Conservation (phyloP, 2,888 invertebrate species). For the Oxycera nigricornis region DNA sequence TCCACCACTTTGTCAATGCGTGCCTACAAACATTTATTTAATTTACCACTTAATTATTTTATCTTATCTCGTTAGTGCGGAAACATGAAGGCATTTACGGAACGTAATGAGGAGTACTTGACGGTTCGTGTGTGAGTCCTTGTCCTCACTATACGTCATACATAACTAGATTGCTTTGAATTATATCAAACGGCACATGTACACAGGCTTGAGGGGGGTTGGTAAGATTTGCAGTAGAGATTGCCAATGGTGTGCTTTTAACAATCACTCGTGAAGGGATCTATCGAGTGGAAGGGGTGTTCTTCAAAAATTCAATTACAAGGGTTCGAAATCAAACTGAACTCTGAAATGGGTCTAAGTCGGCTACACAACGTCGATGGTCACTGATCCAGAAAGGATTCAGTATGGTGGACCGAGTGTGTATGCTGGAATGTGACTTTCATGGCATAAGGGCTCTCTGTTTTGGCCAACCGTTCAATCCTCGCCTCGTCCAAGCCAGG, state of each 20-base stretch:
- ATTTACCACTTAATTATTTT: slow-evolving; percentile 46
- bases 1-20: slow-evolving; percentile 30
- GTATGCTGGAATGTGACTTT: slow-evolving; percentile 1
- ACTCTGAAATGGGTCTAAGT: not conserved
- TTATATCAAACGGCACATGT: not conserved
- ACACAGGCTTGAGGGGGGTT: not conserved
- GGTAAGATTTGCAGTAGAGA: too few species aligned
- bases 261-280: not conserved
- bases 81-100: slow-evolving; percentile 22
- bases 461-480: not conserved
- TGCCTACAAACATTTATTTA: slow-evolving; percentile 41
- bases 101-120: not conserved
- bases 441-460: not conserved
- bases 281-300: slow-evolving; percentile 7
- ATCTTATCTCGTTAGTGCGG: slow-evolving; percentile 44
- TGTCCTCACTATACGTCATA: not conserved
- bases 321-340: slow-evolving; percentile 34
- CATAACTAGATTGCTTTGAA: not conserved
- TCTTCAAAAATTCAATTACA: slow-evolving; percentile 46
- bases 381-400: slow-evolving; percentile 29
- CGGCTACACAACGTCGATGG: slow-evolving; percentile 17
- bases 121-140: not conserved
- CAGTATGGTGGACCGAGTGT: not conserved
- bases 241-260: too few species aligned
- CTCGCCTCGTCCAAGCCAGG: not conserved